A percentile compares a stretch with the other conserved stretches of the same genome.
These are phyloP conservation scores for Psylliodes chrysocephalus DNA, from an alignment of 2,888 invertebrate species.

Conservation along the genomic window DNA sequence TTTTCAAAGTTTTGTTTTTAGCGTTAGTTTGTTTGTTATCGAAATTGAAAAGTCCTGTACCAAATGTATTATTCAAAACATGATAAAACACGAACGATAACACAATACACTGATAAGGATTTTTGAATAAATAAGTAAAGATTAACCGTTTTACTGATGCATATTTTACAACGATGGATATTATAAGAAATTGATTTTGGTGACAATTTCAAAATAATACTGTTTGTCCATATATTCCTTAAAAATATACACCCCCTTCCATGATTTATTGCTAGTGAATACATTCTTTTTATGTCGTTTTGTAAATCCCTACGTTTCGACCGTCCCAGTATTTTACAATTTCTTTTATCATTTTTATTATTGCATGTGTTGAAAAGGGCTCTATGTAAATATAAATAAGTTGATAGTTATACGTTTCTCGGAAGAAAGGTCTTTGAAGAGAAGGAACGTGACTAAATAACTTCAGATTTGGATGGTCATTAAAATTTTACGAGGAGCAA, in stretches of 20 bases:
- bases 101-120: conserved; percentile 5
- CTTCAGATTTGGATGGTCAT: conserved; percentile 17
- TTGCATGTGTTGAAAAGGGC: neutral
- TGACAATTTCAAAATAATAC: too few relatives aligned
- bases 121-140: conserved; percentile 8
- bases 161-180: neutral
- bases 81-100: conserved; percentile 12
- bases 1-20: conserved; percentile 1
- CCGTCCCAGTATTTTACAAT: too few relatives aligned
- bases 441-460: conserved; percentile 4
- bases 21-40: conserved; percentile 3
- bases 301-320: too few relatives aligned
- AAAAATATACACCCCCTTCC: too few relatives aligned
- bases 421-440: neutral
- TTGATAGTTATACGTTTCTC: neutral
- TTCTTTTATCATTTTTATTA: neutral
- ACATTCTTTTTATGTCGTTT: too few relatives aligned
- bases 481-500: conserved; percentile 8
- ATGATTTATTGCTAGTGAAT: too few relatives aligned
- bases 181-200: too few relatives aligned
- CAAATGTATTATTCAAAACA: conserved; percentile 14
- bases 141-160: conserved; percentile 10
- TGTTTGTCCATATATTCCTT: too few relatives aligned
- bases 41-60: conserved; percentile 21
- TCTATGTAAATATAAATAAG: neutral